Base-by-base conservation (phyloP, 2,113 vertebrate genomes). In the Pteruthius melanotis region DNA sequence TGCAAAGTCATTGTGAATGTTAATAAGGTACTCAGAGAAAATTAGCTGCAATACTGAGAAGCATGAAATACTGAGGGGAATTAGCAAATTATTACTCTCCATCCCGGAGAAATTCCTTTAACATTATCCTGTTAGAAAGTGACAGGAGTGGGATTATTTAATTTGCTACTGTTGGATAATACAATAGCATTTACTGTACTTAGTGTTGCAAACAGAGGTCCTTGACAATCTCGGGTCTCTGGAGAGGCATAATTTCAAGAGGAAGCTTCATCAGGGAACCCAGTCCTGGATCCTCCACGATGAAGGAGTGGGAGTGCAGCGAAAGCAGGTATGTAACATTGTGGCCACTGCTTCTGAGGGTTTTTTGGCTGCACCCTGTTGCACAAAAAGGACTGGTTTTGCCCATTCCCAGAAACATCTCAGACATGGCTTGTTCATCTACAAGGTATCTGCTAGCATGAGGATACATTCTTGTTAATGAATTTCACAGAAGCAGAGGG, bases 1-100 rank as follows among this genome's bases (percentile, higher is more conserved):
- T 54, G 22, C 74, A 95, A 82, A 66, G 94, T 85, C 91, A 92
- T 44, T 89, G 89, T 90, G 94, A 95, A 94, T 94, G 94, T 80
- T 90, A 96, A 95, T 93, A 80, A 97, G 96, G 80, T 87, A 93
- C 88, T 74, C 85, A 83, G 83, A 93, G 87, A 90, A 97, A 96
- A 97, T 95, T 80, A 94, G 95, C 83, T 89, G 76, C 83, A 85
- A 40, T 56, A 77, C 44, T 52, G 49, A 92, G 95, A 86, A 93
- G 90, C 89, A 90, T 37, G 69, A 71, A 94, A 72, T 60, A 90
- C 95, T 54, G 37, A 77, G 45, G 92, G 85, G 92, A 94, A 92
- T 88, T 96, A 87, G 75, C 71, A 90, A 93, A 83, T 69, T 82
- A 92, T 78, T 65, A 57, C 70, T 95, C 82, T 89, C 77, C 45